Evolutionary conservation across 2,113 vertebrate species (phyloP), one percentile per base, ranked within the genome.

Genomic region (Sclerurus mexicanus): DNA sequence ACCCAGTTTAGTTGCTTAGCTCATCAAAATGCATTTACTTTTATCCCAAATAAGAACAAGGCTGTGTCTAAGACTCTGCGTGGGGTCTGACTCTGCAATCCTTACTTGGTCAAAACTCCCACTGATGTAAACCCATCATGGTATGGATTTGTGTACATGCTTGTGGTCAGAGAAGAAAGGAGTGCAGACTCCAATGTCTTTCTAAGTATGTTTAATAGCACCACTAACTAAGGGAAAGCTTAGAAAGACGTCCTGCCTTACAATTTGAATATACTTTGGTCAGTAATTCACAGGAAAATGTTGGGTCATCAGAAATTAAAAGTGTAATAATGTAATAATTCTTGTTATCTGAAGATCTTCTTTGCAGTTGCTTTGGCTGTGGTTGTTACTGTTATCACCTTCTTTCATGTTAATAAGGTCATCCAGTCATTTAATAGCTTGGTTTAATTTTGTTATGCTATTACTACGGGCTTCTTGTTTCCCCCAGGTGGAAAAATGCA

Each of bases 1-100:
- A 96, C 93, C 85, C 67, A 88, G 89, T 96, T 93, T 90, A 68
- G 83, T 91, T 63, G 78, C 92, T 95, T 92, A 87, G 62, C 76
- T 96, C 78, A 80, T 95, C 84, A 93, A 85, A 94, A 84, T 92
- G 67, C 75, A 25, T 60, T 84, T 44, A 58, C 82, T 96, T 95
- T 91, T 81, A 88, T 91, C 85, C 87, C 68, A 87, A 80, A 83
- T 82, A 64, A 91, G 92, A 66, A 4, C 35, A 55, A 44, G 87
- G 31, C 55, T 78, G 30, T 31, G 73, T 88, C 42, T 85, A 49
- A 35, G 47, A 58, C 89, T 85, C 40, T 76, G 40, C 1, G 3
- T 89, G 74, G 69, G 69, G 46, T 78, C 81, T 91, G 49, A 49
- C 27, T 91, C 40, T 78, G 42, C 72, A 81, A 33, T 46, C 67